Percentiles rank a stretch among this genome's conserved stretches.
These are phyloP conservation scores for Neodiprion lecontei DNA, from an alignment of 1,140 invertebrate species.

Conservation along the genomic window DNA sequence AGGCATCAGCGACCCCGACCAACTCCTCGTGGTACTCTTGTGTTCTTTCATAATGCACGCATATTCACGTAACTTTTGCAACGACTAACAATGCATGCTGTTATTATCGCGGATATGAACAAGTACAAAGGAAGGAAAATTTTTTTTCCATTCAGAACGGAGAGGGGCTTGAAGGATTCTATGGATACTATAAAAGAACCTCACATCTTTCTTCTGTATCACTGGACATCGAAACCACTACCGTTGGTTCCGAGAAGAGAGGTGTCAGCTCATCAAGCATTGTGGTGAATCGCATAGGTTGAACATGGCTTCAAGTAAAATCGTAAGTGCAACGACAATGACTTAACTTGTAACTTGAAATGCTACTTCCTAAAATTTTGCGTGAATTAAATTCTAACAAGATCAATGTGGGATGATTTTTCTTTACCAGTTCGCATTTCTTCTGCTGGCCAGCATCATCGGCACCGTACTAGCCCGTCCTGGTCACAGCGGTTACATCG, in stretches of 20 bases:
- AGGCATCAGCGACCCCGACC: neutral
- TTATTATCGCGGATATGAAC: constrained; percentile 38
- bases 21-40: constrained; percentile 27
- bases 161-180: neutral
- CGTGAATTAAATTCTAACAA: neutral
- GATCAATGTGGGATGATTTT: neutral
- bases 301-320: constrained; percentile 2
- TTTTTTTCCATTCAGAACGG: neutral
- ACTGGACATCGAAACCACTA: constrained; percentile 12
- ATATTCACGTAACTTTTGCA: constrained; percentile 8
- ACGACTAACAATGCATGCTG: constrained; percentile 34
- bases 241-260: neutral
- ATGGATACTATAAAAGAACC: constrained; percentile 11
- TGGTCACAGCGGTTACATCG: constrained; percentile 7
- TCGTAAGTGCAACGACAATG: neutral
- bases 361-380: neutral
- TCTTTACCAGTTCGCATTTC: neutral
- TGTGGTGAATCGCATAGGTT: neutral
- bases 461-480: neutral
- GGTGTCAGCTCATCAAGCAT: constrained; percentile 17
- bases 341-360: neutral
- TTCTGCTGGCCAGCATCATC: constrained; percentile 5
- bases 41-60: constrained; percentile 39
- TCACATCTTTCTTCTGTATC: neutral
- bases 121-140: constrained; percentile 22